Evolutionary conservation across 2,113 vertebrate genomes (phyloP), one percentile per base, ranked within the genome.

Genomic region (Sisor rabdophorus): DNA sequence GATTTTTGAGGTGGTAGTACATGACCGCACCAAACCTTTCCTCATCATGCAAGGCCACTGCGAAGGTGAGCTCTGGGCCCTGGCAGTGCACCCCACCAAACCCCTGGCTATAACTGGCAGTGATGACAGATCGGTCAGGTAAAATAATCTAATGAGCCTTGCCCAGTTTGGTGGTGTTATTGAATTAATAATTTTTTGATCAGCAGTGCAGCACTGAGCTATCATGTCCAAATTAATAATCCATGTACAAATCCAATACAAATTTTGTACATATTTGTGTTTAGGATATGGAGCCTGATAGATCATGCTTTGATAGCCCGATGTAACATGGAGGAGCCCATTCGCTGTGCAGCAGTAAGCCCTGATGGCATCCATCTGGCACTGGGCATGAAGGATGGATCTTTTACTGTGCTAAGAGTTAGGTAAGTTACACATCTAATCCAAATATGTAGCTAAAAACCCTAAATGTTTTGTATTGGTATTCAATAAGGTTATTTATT

Each of bases 21-120:
- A 98, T 76, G 97, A 98, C 85, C 94, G 97, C 85, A 97, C 93
- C 87, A 98, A 98, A 85, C 97, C 97, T 87, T 97, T 98, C 89
- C 94, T 99, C 73, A 95, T 99, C 84, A 98, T 98, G 96, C 97
- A 99, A 91, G 97, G 97, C 63, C 97, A 99, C 86, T 98, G 97
- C 80, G 97, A 99, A 89, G 97, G 97, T 0, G 97, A 99, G 85
- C 94, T 99, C 7, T 99, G 97, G 97, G 97, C 97, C n/a, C 87
- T 99, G 81, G 97, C 97, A 28, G 91, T 96, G 67, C 97, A 99
- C 85, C 97, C 97, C 61, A 97, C 95, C 61, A 99, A 99, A 83
- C 96, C 97, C 2, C 88, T 99, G 81, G 97, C 97, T 19, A 95
- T 99, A 90, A 99, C 97, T 4, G 97, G 97, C 82, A 98, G 97